A percentile compares a stretch with the other conserved stretches of the same genome.
These are phyloP conservation scores for Amazona vittata DNA, from an alignment of 2,113 vertebrate genomes.

Conservation along the genomic window DNA sequence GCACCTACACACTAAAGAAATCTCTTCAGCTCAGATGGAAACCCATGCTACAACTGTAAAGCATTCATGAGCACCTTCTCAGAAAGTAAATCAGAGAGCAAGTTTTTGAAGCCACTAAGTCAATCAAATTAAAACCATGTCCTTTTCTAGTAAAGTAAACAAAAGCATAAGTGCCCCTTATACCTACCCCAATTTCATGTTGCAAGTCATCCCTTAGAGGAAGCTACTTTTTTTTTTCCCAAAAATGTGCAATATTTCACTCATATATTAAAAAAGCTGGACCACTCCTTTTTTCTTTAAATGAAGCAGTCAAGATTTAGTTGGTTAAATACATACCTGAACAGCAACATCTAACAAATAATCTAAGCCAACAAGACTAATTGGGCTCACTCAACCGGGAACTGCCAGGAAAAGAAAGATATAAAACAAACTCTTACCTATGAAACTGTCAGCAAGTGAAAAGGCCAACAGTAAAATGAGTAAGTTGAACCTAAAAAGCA, in stretches of 20 bases:
- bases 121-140: not conserved
- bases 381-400: not conserved
- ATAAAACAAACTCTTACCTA: not conserved
- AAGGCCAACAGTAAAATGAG: not conserved
- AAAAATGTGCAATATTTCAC: not conserved
- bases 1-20: not conserved
- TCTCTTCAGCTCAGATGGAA: not conserved
- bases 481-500: not conserved
- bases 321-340: not conserved
- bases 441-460: not conserved
- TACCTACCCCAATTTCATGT: not conserved
- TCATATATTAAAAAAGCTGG: not conserved
- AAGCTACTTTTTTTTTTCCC: not conserved
- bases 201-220: not conserved
- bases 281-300: not conserved
- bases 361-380: not conserved
- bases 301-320: not conserved
- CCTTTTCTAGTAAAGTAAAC: not conserved
- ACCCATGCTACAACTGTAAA: not conserved
- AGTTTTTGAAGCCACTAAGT: not conserved
- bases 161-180: rapidly evolving
- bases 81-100: not conserved
- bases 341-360: not conserved
- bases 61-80: not conserved
- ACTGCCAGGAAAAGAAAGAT: not conserved